These are phyloP conservation scores for Coryphaenoides rupestris DNA, from an alignment of 2,113 vertebrate genomes.

Conservation along the genomic window DNA sequence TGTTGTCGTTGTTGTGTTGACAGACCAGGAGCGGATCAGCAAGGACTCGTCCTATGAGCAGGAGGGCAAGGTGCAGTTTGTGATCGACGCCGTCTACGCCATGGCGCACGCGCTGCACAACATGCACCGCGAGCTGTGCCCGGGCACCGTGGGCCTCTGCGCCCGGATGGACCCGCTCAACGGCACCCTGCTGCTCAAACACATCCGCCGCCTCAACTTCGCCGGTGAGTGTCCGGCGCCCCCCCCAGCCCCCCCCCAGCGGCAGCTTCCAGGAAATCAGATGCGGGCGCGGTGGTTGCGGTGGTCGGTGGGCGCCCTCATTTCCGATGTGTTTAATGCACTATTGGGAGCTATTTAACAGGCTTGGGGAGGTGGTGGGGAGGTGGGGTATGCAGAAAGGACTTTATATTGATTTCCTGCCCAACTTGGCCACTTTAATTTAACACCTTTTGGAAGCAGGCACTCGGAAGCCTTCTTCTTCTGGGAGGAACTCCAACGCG, in stretches of 20 bases:
- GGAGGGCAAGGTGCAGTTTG: constrained; percentile 97
- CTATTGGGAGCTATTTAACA: background rate
- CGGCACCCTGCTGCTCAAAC: constrained; percentile 88
- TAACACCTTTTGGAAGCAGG: too few relatives aligned
- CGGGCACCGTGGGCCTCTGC: constrained; percentile 88
- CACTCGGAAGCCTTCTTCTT: too few relatives aligned
- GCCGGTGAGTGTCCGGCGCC: constrained; percentile 81
- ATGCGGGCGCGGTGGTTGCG: too few relatives aligned
- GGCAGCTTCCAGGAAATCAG: too few relatives aligned
- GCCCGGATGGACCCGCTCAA: constrained; percentile 90
- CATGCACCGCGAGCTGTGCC: constrained; percentile 92
- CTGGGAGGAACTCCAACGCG: too few relatives aligned
- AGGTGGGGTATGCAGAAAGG: too few relatives aligned
- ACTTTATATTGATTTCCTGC: too few relatives aligned
- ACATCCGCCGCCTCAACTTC: constrained; percentile 92
- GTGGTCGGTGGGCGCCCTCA: background rate
- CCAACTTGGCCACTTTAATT: too few relatives aligned
- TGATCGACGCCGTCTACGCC: constrained; percentile 92
- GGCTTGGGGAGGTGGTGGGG: too few relatives aligned
- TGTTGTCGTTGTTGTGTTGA: background rate
- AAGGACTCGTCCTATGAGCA: constrained; percentile 92
- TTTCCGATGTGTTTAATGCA: background rate
- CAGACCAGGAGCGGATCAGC: constrained; percentile 94
- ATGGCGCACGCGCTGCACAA: constrained; percentile 95
- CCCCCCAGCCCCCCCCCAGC: too few relatives aligned